These are phyloP conservation scores for Malthinus flaveolus DNA, from an alignment of 2,888 invertebrate genomes.

Conservation along the genomic window DNA sequence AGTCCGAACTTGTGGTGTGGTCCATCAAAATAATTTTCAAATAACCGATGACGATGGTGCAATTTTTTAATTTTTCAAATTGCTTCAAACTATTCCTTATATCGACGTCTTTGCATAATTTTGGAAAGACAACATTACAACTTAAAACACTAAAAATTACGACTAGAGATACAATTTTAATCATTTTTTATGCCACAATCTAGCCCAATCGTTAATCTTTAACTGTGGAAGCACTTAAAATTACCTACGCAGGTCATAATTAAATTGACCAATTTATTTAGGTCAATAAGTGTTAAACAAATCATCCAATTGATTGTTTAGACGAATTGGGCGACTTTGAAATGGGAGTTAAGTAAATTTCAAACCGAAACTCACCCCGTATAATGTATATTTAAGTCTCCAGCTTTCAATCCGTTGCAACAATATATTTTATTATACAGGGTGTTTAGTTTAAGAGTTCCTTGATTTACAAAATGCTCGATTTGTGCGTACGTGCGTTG, in stretches of 20 bases:
- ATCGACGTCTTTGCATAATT: slow-evolving; percentile 63
- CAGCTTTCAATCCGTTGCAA: too few relatives aligned
- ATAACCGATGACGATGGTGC: slow-evolving; percentile 78
- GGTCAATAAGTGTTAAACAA: slow-evolving; percentile 20
- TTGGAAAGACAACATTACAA: slow-evolving; percentile 5
- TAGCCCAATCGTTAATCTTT: not conserved
- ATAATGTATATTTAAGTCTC: too few relatives aligned
- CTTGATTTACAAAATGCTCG: too few relatives aligned
- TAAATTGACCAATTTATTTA: slow-evolving; percentile 11
- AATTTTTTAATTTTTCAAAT: slow-evolving; percentile 60
- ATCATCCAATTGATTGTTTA: slow-evolving; percentile 11
- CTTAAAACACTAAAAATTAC: not conserved
- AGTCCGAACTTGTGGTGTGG: slow-evolving; percentile 38
- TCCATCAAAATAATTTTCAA: slow-evolving; percentile 74
- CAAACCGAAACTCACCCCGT: not conserved
- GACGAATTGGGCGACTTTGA: not conserved
- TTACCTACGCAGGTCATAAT: slow-evolving; percentile 26
- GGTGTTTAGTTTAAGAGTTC: too few relatives aligned
- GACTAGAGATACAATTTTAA: not conserved
- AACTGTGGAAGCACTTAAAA: not conserved
- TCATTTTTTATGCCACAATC: not conserved
- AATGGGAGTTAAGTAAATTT: not conserved
- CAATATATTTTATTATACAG: too few relatives aligned
- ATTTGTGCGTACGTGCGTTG: too few relatives aligned
- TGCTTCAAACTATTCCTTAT: slow-evolving; percentile 58